These are phyloP conservation scores for Lordiphosa andalusiaca DNA, from an alignment of 2,888 invertebrate species.

Conservation along the genomic window DNA sequence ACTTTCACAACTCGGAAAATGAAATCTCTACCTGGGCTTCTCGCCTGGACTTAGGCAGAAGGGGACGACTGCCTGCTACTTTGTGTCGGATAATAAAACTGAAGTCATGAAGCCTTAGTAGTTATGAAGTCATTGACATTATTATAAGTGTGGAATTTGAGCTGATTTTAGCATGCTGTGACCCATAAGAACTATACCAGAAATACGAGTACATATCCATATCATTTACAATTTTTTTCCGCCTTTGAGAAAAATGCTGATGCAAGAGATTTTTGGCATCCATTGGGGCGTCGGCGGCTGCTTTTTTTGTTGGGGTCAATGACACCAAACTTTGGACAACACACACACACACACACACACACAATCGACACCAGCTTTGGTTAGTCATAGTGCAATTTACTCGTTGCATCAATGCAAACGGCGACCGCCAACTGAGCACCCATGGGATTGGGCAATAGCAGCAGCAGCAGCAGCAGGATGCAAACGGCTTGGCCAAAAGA, in stretches of 20 bases:
- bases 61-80: conserved; percentile 2
- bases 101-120: conserved; percentile 18
- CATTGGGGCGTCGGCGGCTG: conserved; percentile 28
- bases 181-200: not conserved
- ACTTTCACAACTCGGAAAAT: conserved; percentile 55
- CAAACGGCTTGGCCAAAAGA: not conserved
- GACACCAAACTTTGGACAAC: conserved; percentile 42
- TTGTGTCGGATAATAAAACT: conserved; percentile 63
- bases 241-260: conserved; percentile 55
- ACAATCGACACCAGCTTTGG: conserved; percentile 21
- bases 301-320: conserved; percentile 51
- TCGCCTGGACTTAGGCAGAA: conserved; percentile 24
- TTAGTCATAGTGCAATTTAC: conserved; percentile 41
- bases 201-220: conserved; percentile 3
- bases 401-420: conserved; percentile 34
- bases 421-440: conserved; percentile 38
- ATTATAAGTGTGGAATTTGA: too few relatives aligned
- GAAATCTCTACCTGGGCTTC: conserved; percentile 45
- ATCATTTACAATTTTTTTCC: conserved; percentile 27
- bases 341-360: conserved; percentile 2
- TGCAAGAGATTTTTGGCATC: conserved; percentile 49
- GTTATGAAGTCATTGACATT: too few relatives aligned
- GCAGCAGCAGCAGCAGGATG: too few relatives aligned
- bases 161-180: too few relatives aligned
- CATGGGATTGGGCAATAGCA: not conserved